Evolutionary conservation across 2,113 vertebrate species (phyloP).

Genomic region (Desmodus rotundus): DNA sequence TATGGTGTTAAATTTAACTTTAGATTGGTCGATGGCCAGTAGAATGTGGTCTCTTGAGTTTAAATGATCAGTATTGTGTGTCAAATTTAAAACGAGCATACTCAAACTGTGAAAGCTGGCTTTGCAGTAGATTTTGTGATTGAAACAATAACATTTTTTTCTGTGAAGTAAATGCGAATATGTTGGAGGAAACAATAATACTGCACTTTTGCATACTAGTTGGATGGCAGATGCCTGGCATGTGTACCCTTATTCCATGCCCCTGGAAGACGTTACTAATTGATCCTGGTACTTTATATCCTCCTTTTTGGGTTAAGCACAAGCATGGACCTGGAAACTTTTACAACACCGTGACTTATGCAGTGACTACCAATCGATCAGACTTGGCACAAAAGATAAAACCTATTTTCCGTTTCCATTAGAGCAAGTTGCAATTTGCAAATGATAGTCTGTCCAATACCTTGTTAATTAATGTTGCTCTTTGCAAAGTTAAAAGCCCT

Average conservation of each 20-base stretch:
- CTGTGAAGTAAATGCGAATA: neutral
- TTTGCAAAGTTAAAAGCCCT: neutral
- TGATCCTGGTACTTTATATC: neutral
- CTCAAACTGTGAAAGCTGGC: neutral
- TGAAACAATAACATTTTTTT: neutral
- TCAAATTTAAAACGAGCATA: neutral
- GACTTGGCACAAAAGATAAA: neutral
- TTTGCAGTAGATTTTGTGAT: slow-evolving; percentile 22
- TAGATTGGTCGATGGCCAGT: neutral
- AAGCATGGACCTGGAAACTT: neutral
- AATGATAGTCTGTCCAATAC: neutral
- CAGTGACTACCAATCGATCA: neutral
- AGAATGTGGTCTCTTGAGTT: slow-evolving; percentile 6
- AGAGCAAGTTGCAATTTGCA: neutral
- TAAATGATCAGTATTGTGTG: neutral
- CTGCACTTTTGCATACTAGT: neutral
- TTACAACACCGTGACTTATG: neutral
- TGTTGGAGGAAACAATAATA: neutral
- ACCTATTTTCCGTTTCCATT: neutral
- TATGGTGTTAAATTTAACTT: slow-evolving; percentile 19
- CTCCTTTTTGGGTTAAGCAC: neutral
- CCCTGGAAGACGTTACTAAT: neutral
- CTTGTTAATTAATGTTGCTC: neutral
- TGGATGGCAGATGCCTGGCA: too few relatives aligned
- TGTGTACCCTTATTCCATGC: neutral